Conservation (phyloP, 1,140 invertebrate species). For the Ylistrum balloti region DNA sequence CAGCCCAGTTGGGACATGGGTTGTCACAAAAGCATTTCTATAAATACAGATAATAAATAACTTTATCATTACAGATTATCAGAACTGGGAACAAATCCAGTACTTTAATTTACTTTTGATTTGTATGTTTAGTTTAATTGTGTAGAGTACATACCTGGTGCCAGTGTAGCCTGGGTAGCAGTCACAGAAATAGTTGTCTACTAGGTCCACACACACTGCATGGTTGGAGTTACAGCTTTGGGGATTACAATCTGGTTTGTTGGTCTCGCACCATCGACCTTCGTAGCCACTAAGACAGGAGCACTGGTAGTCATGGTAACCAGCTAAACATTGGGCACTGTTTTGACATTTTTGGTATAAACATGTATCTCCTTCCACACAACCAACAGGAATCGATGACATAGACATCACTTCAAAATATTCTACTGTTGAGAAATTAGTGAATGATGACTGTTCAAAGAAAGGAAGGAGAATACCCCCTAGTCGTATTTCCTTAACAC, state of each 20-base stretch:
- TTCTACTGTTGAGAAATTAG: constrained; percentile 55
- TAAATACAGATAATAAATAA: too few relatives aligned
- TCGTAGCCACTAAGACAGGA: constrained; percentile 89
- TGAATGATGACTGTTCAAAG: constrained; percentile 79
- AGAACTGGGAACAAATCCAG: too few relatives aligned
- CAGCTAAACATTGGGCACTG: constrained; percentile 79
- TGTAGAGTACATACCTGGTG: constrained; percentile 83
- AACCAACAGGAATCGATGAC: constrained; percentile 50
- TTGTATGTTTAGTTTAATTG: too few relatives aligned
- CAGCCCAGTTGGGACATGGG: too few relatives aligned
- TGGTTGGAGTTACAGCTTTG: constrained; percentile 85
- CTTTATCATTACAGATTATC: too few relatives aligned
- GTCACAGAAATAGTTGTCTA: constrained; percentile 95
- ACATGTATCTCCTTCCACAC: constrained; percentile 59
- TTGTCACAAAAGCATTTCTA: too few relatives aligned
- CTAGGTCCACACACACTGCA: constrained; percentile 94
- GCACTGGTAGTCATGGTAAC: constrained; percentile 79
- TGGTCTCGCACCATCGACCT: constrained; percentile 92
- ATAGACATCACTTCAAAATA: constrained; percentile 57
- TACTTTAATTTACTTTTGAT: too few relatives aligned
- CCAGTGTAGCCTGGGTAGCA: constrained; percentile 95
- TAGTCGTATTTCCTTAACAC: constrained; percentile 94
- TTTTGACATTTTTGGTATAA: constrained; percentile 80
- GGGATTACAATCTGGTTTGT: constrained; percentile 89
- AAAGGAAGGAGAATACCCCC: constrained; percentile 93